These are phyloP conservation scores for Malachius bipustulatus DNA, from an alignment of 2,888 invertebrate genomes.

Conservation along the genomic window DNA sequence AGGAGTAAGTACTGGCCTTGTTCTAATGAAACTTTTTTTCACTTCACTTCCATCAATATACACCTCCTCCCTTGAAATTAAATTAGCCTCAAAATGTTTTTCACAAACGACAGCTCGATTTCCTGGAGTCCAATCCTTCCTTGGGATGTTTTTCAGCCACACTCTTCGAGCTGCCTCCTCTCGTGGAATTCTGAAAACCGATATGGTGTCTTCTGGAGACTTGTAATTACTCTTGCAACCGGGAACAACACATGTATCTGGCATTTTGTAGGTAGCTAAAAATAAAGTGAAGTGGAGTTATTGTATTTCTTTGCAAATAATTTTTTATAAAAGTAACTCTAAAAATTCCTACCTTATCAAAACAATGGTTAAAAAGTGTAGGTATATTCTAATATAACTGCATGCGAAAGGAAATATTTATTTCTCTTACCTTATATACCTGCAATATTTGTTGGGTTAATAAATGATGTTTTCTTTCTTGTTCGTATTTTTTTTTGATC, in stretches of 20 bases:
- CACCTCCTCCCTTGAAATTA: conserved; percentile 1
- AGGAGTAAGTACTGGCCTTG: not conserved
- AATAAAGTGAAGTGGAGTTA: too few relatives aligned
- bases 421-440: too few relatives aligned
- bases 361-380: too few relatives aligned
- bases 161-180: conserved; percentile 1
- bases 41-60: not conserved
- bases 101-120: conserved; percentile 8
- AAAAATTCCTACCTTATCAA: too few relatives aligned
- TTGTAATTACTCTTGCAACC: conserved; percentile 9
- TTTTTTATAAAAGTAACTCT: too few relatives aligned
- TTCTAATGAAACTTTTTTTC: not conserved
- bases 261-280: conserved; percentile 6
- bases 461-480: too few relatives aligned
- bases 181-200: conserved; percentile 7
- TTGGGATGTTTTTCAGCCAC: conserved; percentile 9
- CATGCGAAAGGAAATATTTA: too few relatives aligned
- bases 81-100: conserved; percentile 9
- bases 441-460: too few relatives aligned
- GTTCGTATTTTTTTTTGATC: too few relatives aligned
- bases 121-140: conserved; percentile 6
- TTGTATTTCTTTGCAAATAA: too few relatives aligned
- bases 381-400: too few relatives aligned
- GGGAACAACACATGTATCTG: conserved; percentile 8
- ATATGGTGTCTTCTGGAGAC: conserved; percentile 5